Evolutionary conservation across 2,797 vertebrate genomes (phyloP).

Genomic region (Lerista edwardsae): DNA sequence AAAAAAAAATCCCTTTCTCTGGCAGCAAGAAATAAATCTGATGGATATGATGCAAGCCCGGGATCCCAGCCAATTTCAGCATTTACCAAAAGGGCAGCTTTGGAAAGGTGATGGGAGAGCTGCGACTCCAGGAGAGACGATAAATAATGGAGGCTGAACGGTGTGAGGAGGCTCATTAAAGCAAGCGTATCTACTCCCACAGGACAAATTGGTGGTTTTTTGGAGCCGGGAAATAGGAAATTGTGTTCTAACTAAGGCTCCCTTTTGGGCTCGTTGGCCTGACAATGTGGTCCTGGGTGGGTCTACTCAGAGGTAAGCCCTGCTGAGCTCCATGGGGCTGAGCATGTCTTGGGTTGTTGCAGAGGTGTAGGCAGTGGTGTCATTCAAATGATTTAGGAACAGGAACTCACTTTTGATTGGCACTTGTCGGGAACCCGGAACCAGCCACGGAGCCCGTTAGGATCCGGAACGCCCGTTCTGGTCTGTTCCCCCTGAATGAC

Average conservation of each 20-base stretch:
- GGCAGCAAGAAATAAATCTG: too few species aligned
- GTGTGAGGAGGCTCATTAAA: neutral
- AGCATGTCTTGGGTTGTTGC: too few species aligned
- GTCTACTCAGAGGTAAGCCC: too few species aligned
- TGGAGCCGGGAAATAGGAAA: neutral
- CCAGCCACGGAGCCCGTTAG: too few species aligned
- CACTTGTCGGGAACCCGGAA: too few species aligned
- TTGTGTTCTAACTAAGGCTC: neutral
- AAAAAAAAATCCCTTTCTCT: neutral
- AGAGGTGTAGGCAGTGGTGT: too few species aligned
- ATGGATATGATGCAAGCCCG: neutral
- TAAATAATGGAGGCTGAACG: constrained; percentile 15
- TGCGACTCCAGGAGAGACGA: neutral
- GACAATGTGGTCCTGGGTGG: too few species aligned
- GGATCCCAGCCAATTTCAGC: neutral
- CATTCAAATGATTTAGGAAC: too few species aligned
- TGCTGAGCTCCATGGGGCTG: too few species aligned
- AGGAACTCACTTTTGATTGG: too few species aligned
- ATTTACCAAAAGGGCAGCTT: neutral
- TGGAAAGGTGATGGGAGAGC: neutral
- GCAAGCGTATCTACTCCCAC: neutral
- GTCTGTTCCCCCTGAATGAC: too few species aligned
- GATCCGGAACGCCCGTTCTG: too few species aligned
- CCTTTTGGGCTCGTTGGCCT: neutral
- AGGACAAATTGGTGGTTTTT: neutral